Evolutionary conservation across 2,888 invertebrate species (phyloP), one percentile per base, ranked within the genome.

Genomic region (Pandemis cinnamomeana): DNA sequence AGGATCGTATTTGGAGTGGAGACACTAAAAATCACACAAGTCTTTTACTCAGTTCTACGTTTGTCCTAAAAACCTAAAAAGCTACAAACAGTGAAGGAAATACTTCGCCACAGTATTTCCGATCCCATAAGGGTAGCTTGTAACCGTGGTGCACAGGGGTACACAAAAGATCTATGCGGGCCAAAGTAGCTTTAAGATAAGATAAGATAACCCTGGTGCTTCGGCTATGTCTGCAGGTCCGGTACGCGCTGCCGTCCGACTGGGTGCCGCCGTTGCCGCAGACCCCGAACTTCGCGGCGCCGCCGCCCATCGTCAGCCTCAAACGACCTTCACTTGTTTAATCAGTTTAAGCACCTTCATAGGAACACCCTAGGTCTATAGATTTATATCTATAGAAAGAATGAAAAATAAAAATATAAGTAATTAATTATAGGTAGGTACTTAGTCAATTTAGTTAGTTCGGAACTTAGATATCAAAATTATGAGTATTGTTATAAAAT

Each of bases 291-390:
- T 82, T 88, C 78, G 77, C 79, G 0, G 84, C 86, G 1, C 53
- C 53, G 15, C 67, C 67, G 53, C 91, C 92, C 64, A 88, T 88
- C 71, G 88, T 91, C 78, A 91, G 86, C 78, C 61, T 91, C 48
- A 92, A 91, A 78, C 80, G 92, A 69, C 92, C 91, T 0, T 92
- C 91, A 0, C 87, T 92, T 44, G 91, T 89, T 6, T 90, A 84
- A 78, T 8, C 3, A 44, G 10, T 44, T 44, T 7, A 36, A 36
- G 1, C 27, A 36, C 27, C 27, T 2, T 36, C 27, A 36, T 36
- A 36, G 27, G 27, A 36, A 36, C 27, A 36, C 27, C 27, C 27
- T 36, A 36, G 27, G 2, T 36, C 27, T 36, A 36, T 36, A 36
- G 27, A 36, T 36, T 36, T 36, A 36, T 36, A 36, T 36, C 27